Conservation (phyloP, 2,113 vertebrate genomes). For the Puffinus mauretanicus region DNA sequence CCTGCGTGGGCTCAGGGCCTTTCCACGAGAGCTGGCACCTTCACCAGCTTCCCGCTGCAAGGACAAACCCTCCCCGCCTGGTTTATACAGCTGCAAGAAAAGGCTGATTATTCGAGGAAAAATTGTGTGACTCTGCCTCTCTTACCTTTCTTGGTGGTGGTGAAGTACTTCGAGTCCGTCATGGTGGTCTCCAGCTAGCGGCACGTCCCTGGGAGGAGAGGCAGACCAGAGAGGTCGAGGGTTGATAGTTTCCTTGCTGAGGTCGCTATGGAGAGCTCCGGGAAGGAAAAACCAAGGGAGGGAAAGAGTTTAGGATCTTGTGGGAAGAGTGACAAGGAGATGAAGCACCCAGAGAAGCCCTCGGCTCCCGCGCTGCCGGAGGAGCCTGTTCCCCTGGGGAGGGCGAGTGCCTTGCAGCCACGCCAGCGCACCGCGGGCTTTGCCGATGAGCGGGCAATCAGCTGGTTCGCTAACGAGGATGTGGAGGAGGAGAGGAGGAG, state of each 20-base stretch:
- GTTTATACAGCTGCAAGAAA: neutral
- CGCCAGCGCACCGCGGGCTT: neutral
- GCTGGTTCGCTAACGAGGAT: neutral
- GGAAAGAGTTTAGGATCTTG: neutral
- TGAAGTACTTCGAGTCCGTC: conserved; percentile 99
- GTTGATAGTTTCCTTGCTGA: neutral
- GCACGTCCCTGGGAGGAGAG: conserved; percentile 59
- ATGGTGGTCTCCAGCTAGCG: conserved; percentile 79
- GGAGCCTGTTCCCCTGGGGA: neutral
- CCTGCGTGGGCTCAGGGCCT: fast-evolving
- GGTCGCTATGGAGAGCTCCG: fast-evolving
- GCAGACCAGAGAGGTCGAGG: neutral
- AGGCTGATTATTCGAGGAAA: neutral
- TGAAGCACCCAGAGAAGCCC: neutral
- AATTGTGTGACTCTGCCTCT: fast-evolving
- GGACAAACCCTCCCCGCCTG: neutral
- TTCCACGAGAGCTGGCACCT: neutral
- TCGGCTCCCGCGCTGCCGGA: fast-evolving
- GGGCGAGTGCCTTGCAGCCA: neutral
- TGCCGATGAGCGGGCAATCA: neutral
- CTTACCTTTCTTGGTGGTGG: conserved; percentile 98
- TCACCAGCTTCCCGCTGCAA: neutral
- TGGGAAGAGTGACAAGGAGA: neutral
- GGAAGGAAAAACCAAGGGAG: neutral
- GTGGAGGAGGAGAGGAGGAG: neutral